Base-by-base conservation (phyloP, 2,113 vertebrate species). In the Syngnathoides biaculeatus region DNA sequence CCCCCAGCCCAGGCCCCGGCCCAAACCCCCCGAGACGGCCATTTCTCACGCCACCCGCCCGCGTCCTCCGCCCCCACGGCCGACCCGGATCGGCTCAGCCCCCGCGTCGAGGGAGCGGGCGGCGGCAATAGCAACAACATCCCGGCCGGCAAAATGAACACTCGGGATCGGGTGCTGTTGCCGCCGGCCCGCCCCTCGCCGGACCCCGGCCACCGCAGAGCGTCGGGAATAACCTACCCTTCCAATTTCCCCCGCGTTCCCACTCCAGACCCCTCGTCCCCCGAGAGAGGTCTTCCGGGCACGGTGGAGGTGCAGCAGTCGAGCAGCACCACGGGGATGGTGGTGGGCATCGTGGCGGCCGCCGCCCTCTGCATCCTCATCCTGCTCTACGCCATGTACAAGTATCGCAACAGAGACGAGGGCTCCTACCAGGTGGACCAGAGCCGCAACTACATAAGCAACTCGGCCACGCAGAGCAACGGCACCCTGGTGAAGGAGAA, bases 321-420 rank as follows among this genome's bases (percentile, higher is more conserved):
- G 73, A 95, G 95, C 90, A 96, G 95, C 88, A 97, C 95, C 84
- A 96, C 95, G 0, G 95, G 95, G 20, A 97, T 97, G 95, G 95
- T 97, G 87, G 95, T 97, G 62, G 95, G 95, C 76, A 97, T 97
- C 72, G 95, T 97, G 75, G 95, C 95, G 0, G 95, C 95, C 0
- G 95, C 95, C 3, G 95, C 95, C 26, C 94, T 97, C 73, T 97
- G 95, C 87, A 97, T 97, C 89, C 94, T 97, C 83, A 96, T 97
- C 86, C 92, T 97, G 8, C 94, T 97, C 72, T 97, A 96, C 67
- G 95, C 95, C 90, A 97, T 97, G 95, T 97, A 97, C 89, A 96
- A 97, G 86, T 97, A 97, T 74, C 95, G 95, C 82, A 97, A 97
- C 91, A 92, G 95, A 4, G 95, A 97, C 62, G 95, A 97, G 69